phyloP scores from a whole-genome alignment of 2,797 vertebrate species.

The Cossypha polioptera region DNA sequence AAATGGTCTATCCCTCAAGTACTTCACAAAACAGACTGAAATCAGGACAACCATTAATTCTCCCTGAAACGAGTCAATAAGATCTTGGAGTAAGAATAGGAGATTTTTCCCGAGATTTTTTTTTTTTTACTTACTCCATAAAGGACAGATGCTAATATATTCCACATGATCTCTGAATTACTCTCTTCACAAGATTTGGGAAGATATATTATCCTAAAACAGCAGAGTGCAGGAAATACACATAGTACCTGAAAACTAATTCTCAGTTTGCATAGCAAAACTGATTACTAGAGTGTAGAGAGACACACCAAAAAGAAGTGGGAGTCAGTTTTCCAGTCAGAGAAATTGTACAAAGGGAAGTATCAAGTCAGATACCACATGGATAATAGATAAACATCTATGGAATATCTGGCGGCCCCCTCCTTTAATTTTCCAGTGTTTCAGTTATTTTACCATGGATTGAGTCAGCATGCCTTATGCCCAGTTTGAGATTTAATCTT shows the following conservation, averaged over 20 bases:
- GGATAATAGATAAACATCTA: neutral
- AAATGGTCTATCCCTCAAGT: neutral
- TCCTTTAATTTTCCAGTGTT: neutral
- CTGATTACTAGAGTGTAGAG: neutral
- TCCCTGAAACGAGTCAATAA: accelerated
- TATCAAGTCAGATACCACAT: neutral
- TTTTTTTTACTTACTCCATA: neutral
- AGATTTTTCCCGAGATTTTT: accelerated
- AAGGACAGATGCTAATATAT: neutral
- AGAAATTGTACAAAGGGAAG: neutral
- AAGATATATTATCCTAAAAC: neutral
- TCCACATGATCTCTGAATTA: neutral
- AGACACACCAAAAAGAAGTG: neutral
- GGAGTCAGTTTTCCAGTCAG: neutral
- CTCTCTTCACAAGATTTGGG: neutral
- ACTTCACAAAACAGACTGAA: neutral
- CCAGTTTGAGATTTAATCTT: neutral
- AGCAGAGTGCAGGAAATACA: neutral
- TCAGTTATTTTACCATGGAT: neutral
- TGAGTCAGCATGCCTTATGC: neutral
- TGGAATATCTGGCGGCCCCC: neutral
- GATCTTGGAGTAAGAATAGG: neutral
- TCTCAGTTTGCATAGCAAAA: neutral
- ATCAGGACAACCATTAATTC: neutral
- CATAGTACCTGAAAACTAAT: neutral